Base-by-base conservation (phyloP, 2,797 vertebrate genomes). In the Urosaurus nigricauda region DNA sequence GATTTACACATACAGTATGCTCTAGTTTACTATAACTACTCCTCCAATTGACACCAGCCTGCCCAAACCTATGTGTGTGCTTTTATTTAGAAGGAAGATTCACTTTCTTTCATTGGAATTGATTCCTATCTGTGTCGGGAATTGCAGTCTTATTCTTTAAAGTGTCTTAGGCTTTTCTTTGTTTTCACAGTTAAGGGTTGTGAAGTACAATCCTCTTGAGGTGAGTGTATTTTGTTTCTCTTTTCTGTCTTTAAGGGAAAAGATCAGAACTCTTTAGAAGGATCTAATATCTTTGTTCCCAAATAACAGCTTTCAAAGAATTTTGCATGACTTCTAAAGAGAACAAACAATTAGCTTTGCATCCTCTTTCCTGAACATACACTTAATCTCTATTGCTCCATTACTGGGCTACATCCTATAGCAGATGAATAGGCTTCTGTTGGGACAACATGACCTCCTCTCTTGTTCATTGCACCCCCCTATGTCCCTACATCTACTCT, bases 291-390 rank as follows among this genome's bases (percentile, higher is more conserved):
- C 80, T 26, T n/a, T 24, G 53, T 11, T 2, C 43, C 77, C 63
- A 5, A 87, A 80, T 2, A 70, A 7, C 29, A 60, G 7, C 51
- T 75, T 74, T 19, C 58, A 24, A 78, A 79, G 60, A 53, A 58
- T 37, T 84, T 79, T 84, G 65, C 26, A 40, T 19, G 16, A 53
- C 12, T 32, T 21, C 37, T 37, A 35, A 65, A 83, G 71, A 65
- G 35, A 83, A 68, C 60, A 40, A 75, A n/a, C 11, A 0, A 29
- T 32, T 70, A 4, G 11, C 2, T 84, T 78, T 70, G 21, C 43
- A 43, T 79, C 53, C n/a, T 71, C 56, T 78, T 84, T 84, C 74
- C 63, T 83, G 47, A 75, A 60, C 37, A 65, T 70, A 87, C 16
- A 68, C n/a, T 79, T 78, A 68, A 65, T 68, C 43, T 37, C 12